phyloP scores from a whole-genome alignment of 2,888 invertebrate species.

The Drosophila borborema region DNA sequence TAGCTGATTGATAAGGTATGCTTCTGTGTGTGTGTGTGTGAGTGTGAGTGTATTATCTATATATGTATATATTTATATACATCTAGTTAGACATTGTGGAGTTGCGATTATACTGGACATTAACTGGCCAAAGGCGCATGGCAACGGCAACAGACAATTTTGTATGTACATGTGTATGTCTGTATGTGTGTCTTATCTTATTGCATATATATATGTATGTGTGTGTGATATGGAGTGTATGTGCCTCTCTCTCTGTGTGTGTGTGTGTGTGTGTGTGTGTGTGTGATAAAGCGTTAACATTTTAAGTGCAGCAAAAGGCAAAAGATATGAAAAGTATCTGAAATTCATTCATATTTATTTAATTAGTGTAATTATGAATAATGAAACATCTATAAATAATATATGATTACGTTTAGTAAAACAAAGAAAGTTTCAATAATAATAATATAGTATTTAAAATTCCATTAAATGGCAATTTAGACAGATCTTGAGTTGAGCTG shows the following conservation, averaged over 20 bases:
- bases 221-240: constrained; percentile 30
- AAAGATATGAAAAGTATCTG: constrained; percentile 7
- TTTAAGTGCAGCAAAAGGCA: constrained; percentile 44
- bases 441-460: no score
- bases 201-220: constrained; percentile 22
- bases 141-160: constrained; percentile 32
- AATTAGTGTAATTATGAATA: neutral
- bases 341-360: neutral
- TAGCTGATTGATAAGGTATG: constrained; percentile 41
- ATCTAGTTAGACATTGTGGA: neutral
- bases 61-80: neutral
- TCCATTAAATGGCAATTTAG: no score
- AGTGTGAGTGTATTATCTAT: neutral
- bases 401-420: neutral
- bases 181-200: constrained; percentile 31
- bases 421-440: neutral
- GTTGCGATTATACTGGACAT: constrained; percentile 16
- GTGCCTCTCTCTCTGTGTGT: neutral
- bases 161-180: neutral
- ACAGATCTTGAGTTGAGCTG: no score
- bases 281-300: constrained; percentile 38
- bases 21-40: neutral
- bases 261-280: neutral
- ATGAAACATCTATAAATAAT: neutral
- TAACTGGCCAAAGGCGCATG: constrained; percentile 33